Percentiles rank a stretch among this genome's conserved stretches.
These are phyloP conservation scores for Lutraria rhynchaena DNA, from an alignment of 1,140 invertebrate genomes.

Conservation along the genomic window DNA sequence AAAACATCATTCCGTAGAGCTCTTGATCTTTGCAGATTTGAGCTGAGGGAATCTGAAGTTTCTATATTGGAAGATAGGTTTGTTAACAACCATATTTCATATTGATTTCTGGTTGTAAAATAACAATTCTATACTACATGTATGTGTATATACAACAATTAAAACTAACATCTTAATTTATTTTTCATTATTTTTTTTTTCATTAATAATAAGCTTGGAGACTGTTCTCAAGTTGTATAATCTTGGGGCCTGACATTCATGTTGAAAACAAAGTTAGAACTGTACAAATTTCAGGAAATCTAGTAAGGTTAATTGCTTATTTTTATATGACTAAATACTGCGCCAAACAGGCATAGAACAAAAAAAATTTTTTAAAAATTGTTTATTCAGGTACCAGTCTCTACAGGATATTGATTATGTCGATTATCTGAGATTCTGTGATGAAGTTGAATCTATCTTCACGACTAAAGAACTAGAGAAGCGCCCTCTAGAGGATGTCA, in stretches of 20 bases:
- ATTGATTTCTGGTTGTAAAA: no score
- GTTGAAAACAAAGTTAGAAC: not conserved
- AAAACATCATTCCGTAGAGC: conserved; percentile 81
- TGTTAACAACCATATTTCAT: no score
- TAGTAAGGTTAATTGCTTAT: no score
- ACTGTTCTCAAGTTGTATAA: not conserved
- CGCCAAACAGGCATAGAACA: no score
- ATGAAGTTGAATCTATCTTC: conserved; percentile 81
- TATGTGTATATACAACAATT: no score
- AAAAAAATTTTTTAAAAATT: no score
- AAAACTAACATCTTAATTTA: no score
- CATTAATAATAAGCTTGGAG: not conserved
- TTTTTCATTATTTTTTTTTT: not conserved
- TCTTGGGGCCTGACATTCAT: not conserved
- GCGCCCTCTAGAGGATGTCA: conserved; percentile 75
- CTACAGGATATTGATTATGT: conserved; percentile 72
- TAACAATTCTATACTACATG: no score
- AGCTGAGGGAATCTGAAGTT: conserved; percentile 78
- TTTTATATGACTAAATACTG: no score
- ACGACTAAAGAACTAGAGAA: conserved; percentile 81
- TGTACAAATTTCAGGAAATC: no score
- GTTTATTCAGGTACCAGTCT: conserved; percentile 72
- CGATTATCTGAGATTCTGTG: conserved; percentile 79
- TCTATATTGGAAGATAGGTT: conserved; percentile 81
- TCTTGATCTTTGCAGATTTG: conserved; percentile 78